Base-by-base conservation (phyloP, 2,113 vertebrate species). In the Columba janthina region DNA sequence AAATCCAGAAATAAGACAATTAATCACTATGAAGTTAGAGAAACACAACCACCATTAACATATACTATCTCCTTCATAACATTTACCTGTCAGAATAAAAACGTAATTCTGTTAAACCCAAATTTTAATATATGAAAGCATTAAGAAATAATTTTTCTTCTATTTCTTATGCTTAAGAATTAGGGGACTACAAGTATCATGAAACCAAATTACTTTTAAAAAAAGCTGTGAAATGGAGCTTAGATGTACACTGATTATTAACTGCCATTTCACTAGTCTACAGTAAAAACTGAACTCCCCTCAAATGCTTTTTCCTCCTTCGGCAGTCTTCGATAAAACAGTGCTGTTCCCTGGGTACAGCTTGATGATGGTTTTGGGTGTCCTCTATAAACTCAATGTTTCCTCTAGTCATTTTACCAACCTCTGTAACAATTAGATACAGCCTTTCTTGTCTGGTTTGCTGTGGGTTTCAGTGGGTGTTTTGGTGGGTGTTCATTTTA, bases 151-250 rank as follows among this genome's bases (percentile, higher is more conserved):
- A 19, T 28, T 93, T 25, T 94, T 5, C 32, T 67, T 36, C 0
- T 46, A 66, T 77, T 95, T 89, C 61, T 66, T 40, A 60, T 54
- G 79, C 73, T 92, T 70, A 61, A 85, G 40, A 95, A 91, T 56
- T 67, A 88, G 50, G 44, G 31, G 53, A 56, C 51, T 36, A 58
- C 11, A 56, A 94, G 61, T 18, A 76, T 44, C 46, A 57, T 11
- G 18, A 84, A 86, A 72, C 20, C 15, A 86, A 95, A 94, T 81
- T 75, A 69, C 31, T 81, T 60, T 65, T 70, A 65, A 54, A 64
- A 21, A 6, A 5, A 89, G 26, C 24, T 51, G 64, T 7, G 54
- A 88, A 95, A 87, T 2, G 29, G 19, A 95, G 44, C 61, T 61
- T 80, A 48, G 76, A 85, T 66, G 42, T 76, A 54, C 25, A 75